Evolutionary conservation across 2,888 invertebrate species (phyloP), one percentile per base, ranked within the genome.

Genomic region (Scaptomyza tumidula): DNA sequence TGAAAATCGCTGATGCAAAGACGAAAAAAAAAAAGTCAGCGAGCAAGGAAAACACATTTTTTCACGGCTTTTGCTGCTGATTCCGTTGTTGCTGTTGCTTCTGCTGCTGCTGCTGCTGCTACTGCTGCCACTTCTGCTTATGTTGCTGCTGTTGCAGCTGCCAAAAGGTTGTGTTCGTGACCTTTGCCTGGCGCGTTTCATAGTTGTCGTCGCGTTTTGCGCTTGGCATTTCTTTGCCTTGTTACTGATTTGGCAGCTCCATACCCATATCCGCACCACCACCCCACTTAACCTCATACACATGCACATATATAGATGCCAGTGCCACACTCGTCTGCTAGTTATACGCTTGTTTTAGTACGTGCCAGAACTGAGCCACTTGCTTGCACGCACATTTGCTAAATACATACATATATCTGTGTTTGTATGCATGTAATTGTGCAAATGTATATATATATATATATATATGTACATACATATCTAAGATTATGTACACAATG

Each of bases 121-220:
- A 78, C 82, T 84, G 79, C 69, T 52, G 37, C 27, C 27, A 6
- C 10, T 37, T 6, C 7, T 39, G 24, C 14, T 37, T n/a, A 33
- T 41, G 46, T 33, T 27, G 33, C 19, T 55, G 57, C 59, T 60
- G 80, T 52, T 67, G 69, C 69, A 80, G 85, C 82, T 81, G 73
- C 82, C 82, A 85, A 83, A 87, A 83, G 88, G 82, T 84, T 84
- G 86, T 69, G 88, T 78, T 84, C 88, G 84, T 84, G 84, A 88
- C 88, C 84, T 84, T 84, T 84, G 84, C 73, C 80, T 59, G 62
- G 65, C 78, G 69, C 78, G 39, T 75, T 84, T 83, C 67, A 59
- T 74, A 78, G 78, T 81, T 83, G 80, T 88, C 88, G 86, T 70
- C 79, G 66, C 69, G 67, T 70, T 83, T 73, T 70, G 69, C 52